Evolutionary conservation across 2,888 invertebrate genomes (phyloP), one percentile per base, ranked within the genome.

Genomic region (Leptogaster cylindrica): DNA sequence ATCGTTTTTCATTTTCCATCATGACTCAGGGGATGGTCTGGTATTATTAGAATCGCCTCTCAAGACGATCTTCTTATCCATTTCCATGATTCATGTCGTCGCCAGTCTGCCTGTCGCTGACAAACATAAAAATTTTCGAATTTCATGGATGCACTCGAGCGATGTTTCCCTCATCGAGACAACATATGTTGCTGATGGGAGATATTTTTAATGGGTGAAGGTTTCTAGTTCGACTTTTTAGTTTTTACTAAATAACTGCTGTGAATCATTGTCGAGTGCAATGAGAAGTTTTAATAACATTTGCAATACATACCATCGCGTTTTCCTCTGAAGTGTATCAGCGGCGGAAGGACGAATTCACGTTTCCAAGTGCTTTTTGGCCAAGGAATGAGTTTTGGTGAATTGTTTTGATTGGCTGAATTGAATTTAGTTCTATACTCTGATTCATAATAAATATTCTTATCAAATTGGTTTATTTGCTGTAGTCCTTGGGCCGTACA

Each of bases 231-330:
- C n/a, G n/a, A n/a, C n/a, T n/a, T n/a, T n/a, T n/a, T n/a, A n/a
- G n/a, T n/a, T n/a, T n/a, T n/a, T n/a, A n/a, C n/a, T n/a, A n/a
- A n/a, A n/a, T n/a, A n/a, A n/a, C n/a, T n/a, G n/a, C n/a, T n/a
- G n/a, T n/a, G n/a, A n/a, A n/a, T n/a, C n/a, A n/a, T n/a, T n/a
- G n/a, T n/a, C n/a, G n/a, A n/a, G n/a, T n/a, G n/a, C n/a, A n/a
- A n/a, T n/a, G n/a, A n/a, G n/a, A n/a, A n/a, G n/a, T n/a, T n/a
- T n/a, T n/a, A n/a, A n/a, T n/a, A n/a, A n/a, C n/a, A n/a, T n/a
- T n/a, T n/a, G n/a, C n/a, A n/a, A n/a, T n/a, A n/a, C 20, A 68
- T 70, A 73, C 73, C 73, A 41, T 68, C 69, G 44, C 70, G 67
- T 28, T 63, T 66, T 20, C 71, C 71, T 27, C 71, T 58, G 23